These are phyloP conservation scores for Calephelis virginiensis DNA, from an alignment of 1,140 invertebrate species.

Conservation along the genomic window DNA sequence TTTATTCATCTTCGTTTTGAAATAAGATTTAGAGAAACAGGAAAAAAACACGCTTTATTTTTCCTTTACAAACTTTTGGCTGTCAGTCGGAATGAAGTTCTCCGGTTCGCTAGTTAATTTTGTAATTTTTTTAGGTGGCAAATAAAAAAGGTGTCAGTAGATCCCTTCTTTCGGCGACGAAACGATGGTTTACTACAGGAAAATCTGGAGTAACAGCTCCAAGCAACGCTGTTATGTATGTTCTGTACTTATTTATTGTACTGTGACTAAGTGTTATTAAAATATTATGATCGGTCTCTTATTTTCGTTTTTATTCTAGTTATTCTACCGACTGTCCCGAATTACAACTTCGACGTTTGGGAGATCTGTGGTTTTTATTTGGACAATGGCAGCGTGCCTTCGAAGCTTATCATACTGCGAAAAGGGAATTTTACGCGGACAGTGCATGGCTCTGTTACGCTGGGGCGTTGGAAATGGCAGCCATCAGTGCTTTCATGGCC, in stretches of 20 bases:
- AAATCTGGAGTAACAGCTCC: conserved; percentile 86
- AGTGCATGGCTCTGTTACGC: conserved; percentile 98
- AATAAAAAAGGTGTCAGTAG: conserved; percentile 95
- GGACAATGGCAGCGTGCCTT: conserved; percentile 95
- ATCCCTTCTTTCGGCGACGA: conserved; percentile 94
- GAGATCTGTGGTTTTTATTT: conserved; percentile 97
- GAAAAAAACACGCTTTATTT: too few species aligned
- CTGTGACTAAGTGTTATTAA: too few species aligned
- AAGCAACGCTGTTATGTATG: conserved; percentile 90
- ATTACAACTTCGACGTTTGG: conserved; percentile 93
- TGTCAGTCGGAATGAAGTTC: too few species aligned
- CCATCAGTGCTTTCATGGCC: conserved; percentile 94
- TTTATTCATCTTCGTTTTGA: too few species aligned
- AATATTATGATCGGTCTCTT: neutral
- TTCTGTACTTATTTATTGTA: conserved; percentile 17
- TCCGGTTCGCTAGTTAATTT: neutral
- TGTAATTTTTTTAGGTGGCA: conserved; percentile 77
- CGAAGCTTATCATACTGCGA: conserved; percentile 95
- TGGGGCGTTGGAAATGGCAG: conserved; percentile 97
- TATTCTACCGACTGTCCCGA: conserved; percentile 95
- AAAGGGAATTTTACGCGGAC: conserved; percentile 97
- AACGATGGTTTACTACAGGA: conserved; percentile 95
- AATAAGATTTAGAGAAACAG: too few species aligned
- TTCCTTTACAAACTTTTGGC: too few species aligned
- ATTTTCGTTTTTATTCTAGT: conserved; percentile 63